Base-by-base conservation (phyloP, 2,888 invertebrate species). In the Drosophila bunnanda region DNA sequence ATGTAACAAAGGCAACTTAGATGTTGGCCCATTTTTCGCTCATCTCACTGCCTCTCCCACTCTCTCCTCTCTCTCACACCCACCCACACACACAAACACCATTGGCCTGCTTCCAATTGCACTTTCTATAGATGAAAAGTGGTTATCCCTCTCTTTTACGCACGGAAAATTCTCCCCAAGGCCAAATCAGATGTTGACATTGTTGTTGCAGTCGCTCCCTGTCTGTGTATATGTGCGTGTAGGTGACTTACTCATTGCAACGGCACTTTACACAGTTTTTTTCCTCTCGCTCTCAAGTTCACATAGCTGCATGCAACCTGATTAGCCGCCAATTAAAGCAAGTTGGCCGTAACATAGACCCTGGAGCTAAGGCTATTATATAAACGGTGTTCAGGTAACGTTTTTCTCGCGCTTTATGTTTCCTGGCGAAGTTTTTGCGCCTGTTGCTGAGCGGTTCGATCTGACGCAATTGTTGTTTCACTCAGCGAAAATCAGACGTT, bases 31-130 rank as follows among this genome's bases (percentile, higher is more conserved):
- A 64, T 57, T 71, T 82, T 80, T 54, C 43, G 17, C 46, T 62
- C 39, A 69, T 82, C 86, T 56, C 56, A 13, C 28, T 66, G 28
- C 30, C 69, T 72, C 61, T 57, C 66, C 60, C 59, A 52, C 57
- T 53, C 43, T 28, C 56, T 57, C 30, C 55, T 50, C 41, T 28
- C 60, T 58, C 36, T 28, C 54, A 17, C 57, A 38, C 60, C 8
- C 38, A 41, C 28, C 32, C 52, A 56, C 10, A 41, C 3, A 58
- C 9, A 43, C n/a, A 12, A 32, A 50, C 50, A 59, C 46, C 62
- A 38, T 76, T 89, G 89, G 85, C 87, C 77, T 70, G 67, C 17
- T 75, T 87, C 79, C 84, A 84, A 84, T 43, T 86, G 84, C 77
- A 85, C 62, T 77, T 81, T 67, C 60, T 65, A 65, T 56, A 22